Evolutionary conservation across 2,113 vertebrate species (phyloP).

Genomic region (Mystacornis crossleyi): DNA sequence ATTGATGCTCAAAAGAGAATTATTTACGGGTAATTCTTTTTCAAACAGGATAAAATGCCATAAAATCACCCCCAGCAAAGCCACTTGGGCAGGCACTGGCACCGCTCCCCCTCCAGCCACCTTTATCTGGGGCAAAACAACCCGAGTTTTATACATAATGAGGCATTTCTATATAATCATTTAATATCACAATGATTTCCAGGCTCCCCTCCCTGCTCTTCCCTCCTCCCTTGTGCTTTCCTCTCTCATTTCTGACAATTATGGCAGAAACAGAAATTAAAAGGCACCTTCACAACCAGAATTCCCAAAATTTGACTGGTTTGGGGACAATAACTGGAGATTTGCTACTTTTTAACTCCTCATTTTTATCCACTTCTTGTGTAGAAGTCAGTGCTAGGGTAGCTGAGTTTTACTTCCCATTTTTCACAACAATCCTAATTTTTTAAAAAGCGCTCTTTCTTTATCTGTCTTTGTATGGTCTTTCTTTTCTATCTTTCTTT

Average conservation of each 20-base stretch:
- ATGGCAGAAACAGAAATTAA: neutral
- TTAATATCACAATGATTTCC: neutral
- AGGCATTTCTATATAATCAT: accelerated
- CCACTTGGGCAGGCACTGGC: accelerated
- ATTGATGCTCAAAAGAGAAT: slow-evolving; percentile 22
- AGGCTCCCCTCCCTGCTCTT: neutral
- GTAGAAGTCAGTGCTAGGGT: neutral
- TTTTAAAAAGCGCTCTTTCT: neutral
- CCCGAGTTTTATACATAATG: accelerated
- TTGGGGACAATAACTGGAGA: neutral
- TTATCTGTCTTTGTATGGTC: no score
- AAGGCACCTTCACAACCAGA: neutral
- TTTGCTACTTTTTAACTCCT: neutral
- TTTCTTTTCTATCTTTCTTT: neutral
- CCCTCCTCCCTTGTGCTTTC: neutral
- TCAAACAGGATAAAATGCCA: neutral
- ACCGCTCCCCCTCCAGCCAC: accelerated
- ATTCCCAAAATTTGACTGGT: neutral
- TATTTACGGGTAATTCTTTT: neutral
- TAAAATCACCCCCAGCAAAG: neutral
- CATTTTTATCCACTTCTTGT: neutral
- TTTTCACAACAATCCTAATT: neutral
- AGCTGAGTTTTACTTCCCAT: neutral
- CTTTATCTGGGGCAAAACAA: neutral
- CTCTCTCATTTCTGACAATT: neutral